Evolutionary conservation across 1,140 invertebrate species (phyloP).

Genomic region (Diorhabda elongata): DNA sequence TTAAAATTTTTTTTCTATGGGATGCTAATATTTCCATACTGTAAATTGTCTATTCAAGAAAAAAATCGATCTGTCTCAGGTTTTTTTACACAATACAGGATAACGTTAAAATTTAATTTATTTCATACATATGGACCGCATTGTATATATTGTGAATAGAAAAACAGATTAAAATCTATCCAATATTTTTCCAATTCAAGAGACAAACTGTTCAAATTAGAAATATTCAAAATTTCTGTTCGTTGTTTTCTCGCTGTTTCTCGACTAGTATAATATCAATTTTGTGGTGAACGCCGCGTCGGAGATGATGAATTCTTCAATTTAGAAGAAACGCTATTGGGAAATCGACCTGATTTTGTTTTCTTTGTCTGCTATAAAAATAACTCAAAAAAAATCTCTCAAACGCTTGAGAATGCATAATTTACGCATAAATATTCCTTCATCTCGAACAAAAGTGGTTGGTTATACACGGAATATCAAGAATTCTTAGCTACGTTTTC

Average conservation of each 20-base stretch:
- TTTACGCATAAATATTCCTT: slow-evolving; percentile 3
- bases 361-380: slow-evolving; percentile 1
- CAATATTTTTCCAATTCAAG: too few relatives aligned
- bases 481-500: neutral
- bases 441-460: neutral
- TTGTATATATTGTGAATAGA: too few relatives aligned
- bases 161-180: too few relatives aligned
- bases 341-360: neutral
- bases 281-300: neutral
- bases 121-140: too few relatives aligned
- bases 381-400: neutral
- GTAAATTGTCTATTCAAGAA: too few relatives aligned
- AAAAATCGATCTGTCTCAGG: too few relatives aligned
- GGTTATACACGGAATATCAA: neutral
- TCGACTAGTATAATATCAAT: neutral
- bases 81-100: too few relatives aligned
- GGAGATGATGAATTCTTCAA: neutral
- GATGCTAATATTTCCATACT: too few relatives aligned
- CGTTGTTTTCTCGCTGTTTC: neutral
- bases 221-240: neutral
- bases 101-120: too few relatives aligned
- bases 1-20: too few relatives aligned
- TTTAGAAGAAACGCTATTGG: neutral
- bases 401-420: neutral
- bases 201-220: too few relatives aligned